Evolutionary conservation across 2,888 invertebrate species (phyloP), one percentile per base, ranked within the genome.

Genomic region (Oligia fasciuncula): DNA sequence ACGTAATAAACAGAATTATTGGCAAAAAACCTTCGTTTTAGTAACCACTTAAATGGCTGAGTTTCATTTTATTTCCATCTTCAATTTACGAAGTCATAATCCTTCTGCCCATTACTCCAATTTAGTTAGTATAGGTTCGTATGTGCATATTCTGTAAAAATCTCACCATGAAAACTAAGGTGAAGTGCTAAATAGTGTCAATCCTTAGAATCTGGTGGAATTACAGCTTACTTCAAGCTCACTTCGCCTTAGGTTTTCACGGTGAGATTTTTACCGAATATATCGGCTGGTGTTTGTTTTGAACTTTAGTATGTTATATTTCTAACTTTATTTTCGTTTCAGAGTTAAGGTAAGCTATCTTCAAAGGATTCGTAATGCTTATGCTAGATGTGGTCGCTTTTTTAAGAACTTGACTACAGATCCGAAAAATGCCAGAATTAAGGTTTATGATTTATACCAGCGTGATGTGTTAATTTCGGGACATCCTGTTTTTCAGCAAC

Each of bases 1-100:
- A 63, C 43, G 14, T 35, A 40, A 84, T 80, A 46, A 85, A 69
- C 8, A 60, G 23, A 72, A 69, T 54, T 29, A 46, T 63, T 54
- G 14, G 49, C 17, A 54, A 40, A 54, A 70, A 35, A 66, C 17
- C n/a, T 43, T 75, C 11, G 9, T 35, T 35, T 35, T 35, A 19
- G 19, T 76, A 8, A 49, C 19, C 17, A 51, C 40, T 1, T 57
- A 11, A n/a, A 46, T 43, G n/a, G n/a, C 0, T 17, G 14, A 9
- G 35, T 74, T n/a, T 14, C 13, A 51, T 49, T 76, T 40, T 35
- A 76, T 60, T 35, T n/a, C 9, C 19, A 60, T 49, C 8, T 4
- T 76, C 0, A 35, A 60, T 46, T 43, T 29, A 43, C 35, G 17
- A 23, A 29, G 3, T 74, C 17, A 1, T 74, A 19, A 19, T 29